Percentiles rank a stretch among this genome's conserved stretches.
Conservation (phyloP, 1,140 invertebrate species). For the Lordiphosa collinella region DNA sequence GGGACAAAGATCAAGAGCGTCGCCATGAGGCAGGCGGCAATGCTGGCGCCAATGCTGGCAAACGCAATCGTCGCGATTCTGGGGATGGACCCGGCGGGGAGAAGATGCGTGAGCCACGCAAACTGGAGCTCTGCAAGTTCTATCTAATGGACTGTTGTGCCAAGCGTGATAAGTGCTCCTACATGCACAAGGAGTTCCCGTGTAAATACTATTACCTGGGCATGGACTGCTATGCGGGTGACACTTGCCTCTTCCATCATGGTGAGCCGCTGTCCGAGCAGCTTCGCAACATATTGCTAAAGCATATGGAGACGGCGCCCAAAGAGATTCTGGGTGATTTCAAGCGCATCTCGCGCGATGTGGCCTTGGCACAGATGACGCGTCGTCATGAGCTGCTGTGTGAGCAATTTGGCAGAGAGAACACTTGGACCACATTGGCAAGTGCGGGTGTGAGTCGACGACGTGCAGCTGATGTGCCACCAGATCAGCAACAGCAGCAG, state of each 20-base stretch:
- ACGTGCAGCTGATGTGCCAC: not conserved
- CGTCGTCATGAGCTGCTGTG: constrained; percentile 85
- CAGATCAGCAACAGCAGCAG: constrained; percentile 29
- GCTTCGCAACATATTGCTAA: constrained; percentile 85
- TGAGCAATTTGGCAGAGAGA: constrained; percentile 80
- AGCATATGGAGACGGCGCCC: constrained; percentile 93
- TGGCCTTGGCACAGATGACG: constrained; percentile 86
- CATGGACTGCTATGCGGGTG: constrained; percentile 88
- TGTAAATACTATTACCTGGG: constrained; percentile 98
- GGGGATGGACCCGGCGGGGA: constrained; percentile 73
- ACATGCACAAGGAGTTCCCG: constrained; percentile 98
- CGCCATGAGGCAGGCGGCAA: constrained; percentile 41
- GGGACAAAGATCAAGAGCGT: constrained; percentile 76
- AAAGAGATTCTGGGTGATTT: constrained; percentile 94
- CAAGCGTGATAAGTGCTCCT: constrained; percentile 96
- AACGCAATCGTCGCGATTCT: constrained; percentile 62
- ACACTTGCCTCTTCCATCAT: constrained; percentile 96
- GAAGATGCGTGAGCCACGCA: constrained; percentile 91
- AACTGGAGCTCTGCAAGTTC: constrained; percentile 98
- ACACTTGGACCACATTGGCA: constrained; percentile 44
- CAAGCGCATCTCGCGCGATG: constrained; percentile 88
- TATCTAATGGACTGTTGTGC: constrained; percentile 97
- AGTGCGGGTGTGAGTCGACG: constrained; percentile 31
- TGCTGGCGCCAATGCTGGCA: constrained; percentile 51
- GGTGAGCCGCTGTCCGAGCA: constrained; percentile 88